Evolutionary conservation across 2,797 vertebrate genomes (phyloP).

Genomic region (Scarus forsteni): DNA sequence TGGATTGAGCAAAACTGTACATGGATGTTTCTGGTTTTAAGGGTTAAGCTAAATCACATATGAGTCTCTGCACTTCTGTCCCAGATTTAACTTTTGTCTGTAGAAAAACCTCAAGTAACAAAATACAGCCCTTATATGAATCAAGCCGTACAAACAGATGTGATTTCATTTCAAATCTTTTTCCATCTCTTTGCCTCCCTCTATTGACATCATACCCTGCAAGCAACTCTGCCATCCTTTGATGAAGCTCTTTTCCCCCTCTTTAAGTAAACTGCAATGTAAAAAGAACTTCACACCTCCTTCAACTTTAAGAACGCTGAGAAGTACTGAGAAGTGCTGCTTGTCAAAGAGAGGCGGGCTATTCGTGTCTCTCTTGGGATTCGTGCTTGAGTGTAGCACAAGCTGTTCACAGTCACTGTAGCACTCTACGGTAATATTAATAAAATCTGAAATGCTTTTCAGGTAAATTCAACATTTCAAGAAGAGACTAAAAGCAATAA

Average conservation of each 20-base stretch:
- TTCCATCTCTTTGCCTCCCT: conserved; percentile 1
- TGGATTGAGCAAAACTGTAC: no score
- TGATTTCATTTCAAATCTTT: conserved; percentile 19
- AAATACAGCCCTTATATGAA: background rate
- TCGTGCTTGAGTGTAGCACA: conserved; percentile 26
- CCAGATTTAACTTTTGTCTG: background rate
- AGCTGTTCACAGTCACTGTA: conserved; percentile 29
- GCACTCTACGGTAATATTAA: conserved; percentile 42
- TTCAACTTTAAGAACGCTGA: conserved; percentile 49
- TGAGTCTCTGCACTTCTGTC: no score
- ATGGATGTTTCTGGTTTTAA: no score
- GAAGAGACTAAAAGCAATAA: conserved; percentile 37
- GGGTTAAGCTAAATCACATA: no score
- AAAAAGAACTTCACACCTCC: conserved; percentile 42
- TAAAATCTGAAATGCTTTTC: conserved; percentile 50
- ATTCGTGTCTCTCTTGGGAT: conserved; percentile 39
- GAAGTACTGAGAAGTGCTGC: conserved; percentile 30
- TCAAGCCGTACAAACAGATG: conserved; percentile 1
- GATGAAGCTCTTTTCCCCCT: conserved; percentile 31
- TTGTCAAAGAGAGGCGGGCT: conserved; percentile 35
- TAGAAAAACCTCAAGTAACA: conserved; percentile 11
- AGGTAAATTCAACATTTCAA: conserved; percentile 33
- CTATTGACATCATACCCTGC: conserved; percentile 21
- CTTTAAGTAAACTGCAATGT: conserved; percentile 36
- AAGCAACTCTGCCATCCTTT: conserved; percentile 26